Conservation (phyloP, 2,797 vertebrate genomes). For the Hephaestus fuliginosus region DNA sequence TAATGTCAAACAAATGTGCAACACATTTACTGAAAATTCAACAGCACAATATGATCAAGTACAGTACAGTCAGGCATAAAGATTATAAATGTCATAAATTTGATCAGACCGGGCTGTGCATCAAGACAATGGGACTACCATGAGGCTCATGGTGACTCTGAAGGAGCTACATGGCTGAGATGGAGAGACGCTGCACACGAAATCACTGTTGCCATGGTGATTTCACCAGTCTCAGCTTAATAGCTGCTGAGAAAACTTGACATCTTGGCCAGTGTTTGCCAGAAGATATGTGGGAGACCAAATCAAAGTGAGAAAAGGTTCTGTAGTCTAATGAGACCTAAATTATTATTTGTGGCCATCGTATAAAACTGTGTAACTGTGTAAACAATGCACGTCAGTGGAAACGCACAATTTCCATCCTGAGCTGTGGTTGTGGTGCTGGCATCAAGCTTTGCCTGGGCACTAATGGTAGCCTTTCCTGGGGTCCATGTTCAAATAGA, state of each 20-base stretch:
- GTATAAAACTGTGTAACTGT: not conserved
- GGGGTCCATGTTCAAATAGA: not conserved
- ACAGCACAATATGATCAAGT: too few species aligned
- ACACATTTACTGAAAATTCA: not conserved
- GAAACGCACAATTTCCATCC: not conserved
- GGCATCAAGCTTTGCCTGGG: not conserved
- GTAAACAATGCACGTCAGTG: not conserved
- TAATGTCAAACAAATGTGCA: not conserved
- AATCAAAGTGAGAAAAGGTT: not conserved
- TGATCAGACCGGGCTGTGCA: not conserved
- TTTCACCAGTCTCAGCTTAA: not conserved
- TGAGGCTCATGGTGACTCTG: not conserved
- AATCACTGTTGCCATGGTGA: constrained; percentile 26
- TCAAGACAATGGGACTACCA: not conserved
- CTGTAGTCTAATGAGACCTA: not conserved
- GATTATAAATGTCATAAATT: not conserved
- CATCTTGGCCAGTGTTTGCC: not conserved
- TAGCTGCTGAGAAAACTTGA: not conserved
- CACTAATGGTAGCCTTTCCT: not conserved
- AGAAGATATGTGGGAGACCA: constrained; percentile 1
- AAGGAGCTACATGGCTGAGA: not conserved
- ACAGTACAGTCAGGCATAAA: too few species aligned
- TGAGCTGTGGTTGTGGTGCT: too few species aligned
- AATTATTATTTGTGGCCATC: not conserved
- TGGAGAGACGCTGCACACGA: not conserved